Base-by-base conservation (phyloP, 2,888 invertebrate genomes). In the Agrypnus murinus region DNA sequence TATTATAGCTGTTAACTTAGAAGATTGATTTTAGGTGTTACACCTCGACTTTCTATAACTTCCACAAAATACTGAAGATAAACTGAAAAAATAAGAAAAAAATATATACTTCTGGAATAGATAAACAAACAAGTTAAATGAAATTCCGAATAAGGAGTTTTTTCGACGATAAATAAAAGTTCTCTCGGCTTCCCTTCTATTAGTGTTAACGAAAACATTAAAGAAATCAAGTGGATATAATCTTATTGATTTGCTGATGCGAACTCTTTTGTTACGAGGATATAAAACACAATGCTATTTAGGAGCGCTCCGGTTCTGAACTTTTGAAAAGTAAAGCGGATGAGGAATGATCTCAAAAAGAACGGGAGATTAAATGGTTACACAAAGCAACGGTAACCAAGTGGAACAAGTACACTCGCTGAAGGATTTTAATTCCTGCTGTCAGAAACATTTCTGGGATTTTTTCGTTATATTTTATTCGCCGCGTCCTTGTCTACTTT, bases 371-470 rank as follows among this genome's bases (percentile, higher is more conserved):
- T 72, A 72, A 72, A 72, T 63, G 72, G 72, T 69, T 69, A 69
- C 66, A 72, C 72, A 72, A 72, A 72, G 72, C 65, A 68, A 69
- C 69, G 65, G 69, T 72, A 72, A 72, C 72, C 72, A 64, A 72
- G 72, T 55, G 72, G 72, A 72, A 72, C 68, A 59, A 66, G 69
- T 68, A 67, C 69, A 67, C 59, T 72, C 69, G 64, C 63, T 31
- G 57, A 67, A 59, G 17, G 68, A 71, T 68, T 71, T 71, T 71
- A 68, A 71, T 68, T 71, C 68, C 64, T 32, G 14, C 71, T 67
- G 67, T 71, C 71, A 71, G 62, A 71, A 71, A 67, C 71, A 71
- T 65, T 59, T 38, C 40, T 55, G 32, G 38, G 38, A 63, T 68
- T 68, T 59, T 53, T 66, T 63, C 50, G 50, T 31, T 31, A 10